Percentiles rank a stretch among this genome's conserved stretches.
Evolutionary conservation across 2,888 invertebrate species (phyloP).

Genomic region (Sabellastarte sp.): DNA sequence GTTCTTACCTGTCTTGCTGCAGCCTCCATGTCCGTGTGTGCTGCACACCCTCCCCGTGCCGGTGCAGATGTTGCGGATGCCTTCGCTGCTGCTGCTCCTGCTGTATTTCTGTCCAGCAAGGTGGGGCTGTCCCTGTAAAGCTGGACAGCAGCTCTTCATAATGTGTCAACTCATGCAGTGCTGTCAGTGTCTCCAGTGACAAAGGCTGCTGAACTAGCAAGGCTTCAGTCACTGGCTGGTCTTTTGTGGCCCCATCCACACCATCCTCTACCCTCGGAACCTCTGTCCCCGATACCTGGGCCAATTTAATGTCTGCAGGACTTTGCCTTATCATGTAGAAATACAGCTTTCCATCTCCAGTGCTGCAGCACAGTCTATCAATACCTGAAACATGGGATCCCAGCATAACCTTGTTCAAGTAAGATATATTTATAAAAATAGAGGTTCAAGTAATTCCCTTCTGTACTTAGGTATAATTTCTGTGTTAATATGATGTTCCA

Average conservation of each 20-base stretch:
- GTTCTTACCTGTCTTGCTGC: conserved; percentile 73
- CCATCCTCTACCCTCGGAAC: too few relatives aligned
- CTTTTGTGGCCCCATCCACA: too few relatives aligned
- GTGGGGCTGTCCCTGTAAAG: conserved; percentile 85
- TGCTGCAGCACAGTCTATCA: conserved; percentile 82
- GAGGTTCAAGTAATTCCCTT: too few relatives aligned
- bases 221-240: too few relatives aligned
- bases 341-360: conserved; percentile 76
- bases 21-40: conserved; percentile 84
- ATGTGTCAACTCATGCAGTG: conserved; percentile 73
- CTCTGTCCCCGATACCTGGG: too few relatives aligned
- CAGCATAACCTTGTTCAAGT: background rate
- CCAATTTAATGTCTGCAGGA: too few relatives aligned
- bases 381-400: conserved; percentile 65
- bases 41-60: conserved; percentile 69
- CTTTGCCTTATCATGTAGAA: conserved; percentile 63
- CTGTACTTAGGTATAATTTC: too few relatives aligned
- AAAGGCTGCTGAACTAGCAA: conserved; percentile 63
- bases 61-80: conserved; percentile 78
- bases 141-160: conserved; percentile 72
- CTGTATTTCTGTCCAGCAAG: conserved; percentile 90
- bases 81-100: conserved; percentile 85
- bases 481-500: background rate
- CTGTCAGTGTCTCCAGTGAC: conserved; percentile 65
- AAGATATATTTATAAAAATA: background rate